Percentiles rank a stretch among this genome's conserved stretches.
These are phyloP conservation scores for Sycon ciliatum DNA, from an alignment of 37 sponge, comb jelly and placozoan species.

Conservation along the genomic window DNA sequence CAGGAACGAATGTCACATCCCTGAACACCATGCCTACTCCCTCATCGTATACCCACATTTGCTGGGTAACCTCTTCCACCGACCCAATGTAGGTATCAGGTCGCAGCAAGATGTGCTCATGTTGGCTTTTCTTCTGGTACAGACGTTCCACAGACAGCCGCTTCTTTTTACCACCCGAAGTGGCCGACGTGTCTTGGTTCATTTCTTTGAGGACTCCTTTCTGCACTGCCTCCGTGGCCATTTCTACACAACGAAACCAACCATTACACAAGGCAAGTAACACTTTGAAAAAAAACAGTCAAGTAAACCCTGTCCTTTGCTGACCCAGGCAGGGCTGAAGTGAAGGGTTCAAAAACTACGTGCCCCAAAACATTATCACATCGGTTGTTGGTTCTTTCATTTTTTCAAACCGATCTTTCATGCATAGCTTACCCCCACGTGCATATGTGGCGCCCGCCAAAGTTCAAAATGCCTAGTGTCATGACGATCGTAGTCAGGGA, in stretches of 20 bases:
- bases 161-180: conserved; percentile 40
- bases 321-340: neutral
- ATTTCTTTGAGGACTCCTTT: no score
- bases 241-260: no score
- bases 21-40: conserved; percentile 65
- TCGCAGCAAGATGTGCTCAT: conserved; percentile 90
- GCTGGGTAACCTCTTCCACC: conserved; percentile 71
- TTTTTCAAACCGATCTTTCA: no score
- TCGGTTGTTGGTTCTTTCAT: no score
- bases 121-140: conserved; percentile 88
- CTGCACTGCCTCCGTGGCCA: no score
- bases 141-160: conserved; percentile 82
- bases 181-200: neutral
- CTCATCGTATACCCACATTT: conserved; percentile 78
- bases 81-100: conserved; percentile 96
- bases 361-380: no score
- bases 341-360: no score
- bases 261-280: no score
- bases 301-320: neutral
- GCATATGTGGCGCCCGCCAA: no score
- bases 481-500: no score
- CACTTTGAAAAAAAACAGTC: neutral
- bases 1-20: conserved; percentile 81
- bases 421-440: no score
- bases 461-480: no score